Evolutionary conservation across 2,888 invertebrate species (phyloP), one percentile per base, ranked within the genome.

Genomic region (Crocallis elinguaria): DNA sequence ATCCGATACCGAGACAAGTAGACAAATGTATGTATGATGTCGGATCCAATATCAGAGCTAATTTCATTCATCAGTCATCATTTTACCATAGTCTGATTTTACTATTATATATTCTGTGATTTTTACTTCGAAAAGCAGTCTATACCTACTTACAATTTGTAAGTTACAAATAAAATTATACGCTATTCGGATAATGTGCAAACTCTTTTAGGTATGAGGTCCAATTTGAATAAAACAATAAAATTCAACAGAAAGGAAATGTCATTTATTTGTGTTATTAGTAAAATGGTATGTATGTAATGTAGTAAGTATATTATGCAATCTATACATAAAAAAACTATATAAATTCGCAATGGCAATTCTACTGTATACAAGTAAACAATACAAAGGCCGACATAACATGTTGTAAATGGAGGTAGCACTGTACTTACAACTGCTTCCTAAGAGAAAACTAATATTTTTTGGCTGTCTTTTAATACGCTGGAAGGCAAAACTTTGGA

Each of bases 161-260:
- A n/a, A n/a, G n/a, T n/a, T n/a, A n/a, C n/a, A n/a, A n/a, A n/a
- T n/a, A n/a, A n/a, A n/a, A n/a, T n/a, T n/a, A n/a, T n/a, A n/a
- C n/a, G n/a, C n/a, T n/a, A n/a, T n/a, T n/a, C n/a, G n/a, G n/a
- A n/a, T n/a, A n/a, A n/a, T n/a, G n/a, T n/a, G n/a, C n/a, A n/a
- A n/a, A n/a, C n/a, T n/a, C n/a, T n/a, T n/a, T n/a, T n/a, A n/a
- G n/a, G n/a, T n/a, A n/a, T 9, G 12, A 23, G 17, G 8, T 23
- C 11, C 13, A 25, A n/a, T n/a, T n/a, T 21, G 55, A 59, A 62
- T 61, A 54, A 57, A 73, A 74, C 69, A 69, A 71, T 66, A 65
- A 66, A 53, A 62, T 60, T 68, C 57, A 83, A 80, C 77, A 77
- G 78, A 83, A 86, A 83, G 77, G 76, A 82, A 81, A 78, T 77